Conservation (phyloP, 2,888 invertebrate genomes). For the Troides helena region DNA sequence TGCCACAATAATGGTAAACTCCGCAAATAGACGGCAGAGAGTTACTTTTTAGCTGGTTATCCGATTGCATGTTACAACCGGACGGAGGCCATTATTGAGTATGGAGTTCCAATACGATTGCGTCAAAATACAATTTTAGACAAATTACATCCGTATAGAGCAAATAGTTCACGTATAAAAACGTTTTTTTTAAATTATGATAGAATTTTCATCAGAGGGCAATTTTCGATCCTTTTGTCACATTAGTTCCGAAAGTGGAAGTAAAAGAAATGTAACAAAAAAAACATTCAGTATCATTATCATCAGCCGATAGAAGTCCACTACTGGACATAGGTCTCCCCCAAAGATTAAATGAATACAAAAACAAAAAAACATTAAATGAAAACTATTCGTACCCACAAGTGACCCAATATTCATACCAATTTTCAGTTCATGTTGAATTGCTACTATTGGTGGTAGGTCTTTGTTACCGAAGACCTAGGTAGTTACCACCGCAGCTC, state of each 20-base stretch:
- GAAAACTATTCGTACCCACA: too few species aligned
- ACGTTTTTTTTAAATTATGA: neutral
- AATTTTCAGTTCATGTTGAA: too few species aligned
- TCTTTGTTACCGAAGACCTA: too few species aligned
- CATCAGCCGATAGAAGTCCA: too few species aligned
- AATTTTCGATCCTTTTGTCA: neutral
- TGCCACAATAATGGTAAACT: slow-evolving; percentile 19
- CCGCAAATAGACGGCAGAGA: slow-evolving; percentile 25
- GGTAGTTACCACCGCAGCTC: too few species aligned
- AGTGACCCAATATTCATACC: too few species aligned
- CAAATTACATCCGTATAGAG: neutral
- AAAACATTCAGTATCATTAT: too few species aligned
- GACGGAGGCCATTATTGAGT: slow-evolving; percentile 1
- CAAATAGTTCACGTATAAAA: neutral
- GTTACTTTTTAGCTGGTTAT: slow-evolving; percentile 14
- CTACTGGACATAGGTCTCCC: too few species aligned
- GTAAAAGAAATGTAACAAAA: too few species aligned
- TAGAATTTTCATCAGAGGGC: neutral
- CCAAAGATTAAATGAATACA: too few species aligned
- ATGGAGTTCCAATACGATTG: neutral
- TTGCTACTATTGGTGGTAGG: too few species aligned
- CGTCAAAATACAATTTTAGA: neutral
- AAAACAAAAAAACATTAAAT: too few species aligned
- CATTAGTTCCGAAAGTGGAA: neutral
- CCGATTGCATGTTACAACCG: neutral